These are phyloP conservation scores for Lates japonicus DNA, from an alignment of 2,797 vertebrate species.

Conservation along the genomic window DNA sequence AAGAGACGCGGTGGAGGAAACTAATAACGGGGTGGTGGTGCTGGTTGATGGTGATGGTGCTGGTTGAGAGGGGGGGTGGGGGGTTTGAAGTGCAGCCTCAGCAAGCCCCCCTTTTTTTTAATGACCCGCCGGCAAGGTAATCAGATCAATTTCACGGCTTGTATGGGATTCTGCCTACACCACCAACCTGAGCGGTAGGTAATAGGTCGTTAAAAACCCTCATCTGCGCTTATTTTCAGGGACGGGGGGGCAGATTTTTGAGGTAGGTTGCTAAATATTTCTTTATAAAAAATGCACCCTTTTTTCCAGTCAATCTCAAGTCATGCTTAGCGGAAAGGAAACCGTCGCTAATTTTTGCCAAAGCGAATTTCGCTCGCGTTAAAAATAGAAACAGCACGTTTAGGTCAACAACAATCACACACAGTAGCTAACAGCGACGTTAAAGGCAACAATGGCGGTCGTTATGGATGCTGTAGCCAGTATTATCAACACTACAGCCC, in stretches of 20 bases:
- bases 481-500: constrained; percentile 26
- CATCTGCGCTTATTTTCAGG: constrained; percentile 58
- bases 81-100: constrained; percentile 69
- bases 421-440: neutral
- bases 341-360: neutral
- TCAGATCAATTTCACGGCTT: constrained; percentile 89
- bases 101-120: constrained; percentile 57
- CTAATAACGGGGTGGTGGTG: constrained; percentile 46
- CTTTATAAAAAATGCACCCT: constrained; percentile 25
- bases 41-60: no score
- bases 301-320: constrained; percentile 41
- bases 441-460: constrained; percentile 64
- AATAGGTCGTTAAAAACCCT: constrained; percentile 83
- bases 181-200: constrained; percentile 76
- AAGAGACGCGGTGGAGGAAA: constrained; percentile 64
- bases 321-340: neutral
- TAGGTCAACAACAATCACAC: neutral
- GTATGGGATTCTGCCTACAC: constrained; percentile 69
- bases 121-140: constrained; percentile 83
- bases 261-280: constrained; percentile 57
- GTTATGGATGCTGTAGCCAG: constrained; percentile 36
- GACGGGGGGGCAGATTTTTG: neutral
- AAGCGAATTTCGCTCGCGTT: neutral
- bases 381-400: neutral
- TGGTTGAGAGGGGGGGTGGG: neutral